Base-by-base conservation (phyloP, 2,113 vertebrate species). In the Poeciliopsis retropinna region DNA sequence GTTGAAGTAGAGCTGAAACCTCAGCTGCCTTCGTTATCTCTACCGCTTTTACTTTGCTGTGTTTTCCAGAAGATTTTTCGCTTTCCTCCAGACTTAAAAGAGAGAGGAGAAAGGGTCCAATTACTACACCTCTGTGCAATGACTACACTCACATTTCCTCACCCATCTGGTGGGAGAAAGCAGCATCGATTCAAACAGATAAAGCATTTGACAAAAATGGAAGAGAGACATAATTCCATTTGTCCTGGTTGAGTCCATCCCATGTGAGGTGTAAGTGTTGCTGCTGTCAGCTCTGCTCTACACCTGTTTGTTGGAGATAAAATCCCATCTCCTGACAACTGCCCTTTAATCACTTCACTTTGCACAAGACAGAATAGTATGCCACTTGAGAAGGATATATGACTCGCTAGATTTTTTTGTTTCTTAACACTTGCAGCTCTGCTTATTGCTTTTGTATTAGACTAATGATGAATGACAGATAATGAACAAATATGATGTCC, bases 211-310 rank as follows among this genome's bases (percentile, higher is more conserved):
- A 85, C 79, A 47, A 87, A 91, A 91, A 89, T 66, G 80, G 78
- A 75, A 82, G 86, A 62, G 86, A 84, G 81, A 86, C 86, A 87
- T 93, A 74, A 88, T 88, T 90, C 86, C 85, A 90, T 93, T 92
- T 92, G 92, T 92, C 89, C 91, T 88, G 88, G 87, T 89, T 60
- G n/a, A 87, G 88, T 67, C 84, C 81, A 75, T 92, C 90, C 91
- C 82, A 81, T 44, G 74, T 75, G 85, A 88, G 75, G 76, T 64
- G 80, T 82, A 70, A 84, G 88, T 86, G 78, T 84, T 80, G 85
- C 84, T 83, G 89, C 88, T 91, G 87, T 90, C 91, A 89, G 86
- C 87, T 83, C 75, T 28, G 81, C 80, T 88, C 86, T 85, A 80
- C 88, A 89, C 84, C 89, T 91, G 90, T 90, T 92, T 83, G 75